Base-by-base conservation (phyloP, 1,140 invertebrate genomes). In the Brachionus calyciflorus region DNA sequence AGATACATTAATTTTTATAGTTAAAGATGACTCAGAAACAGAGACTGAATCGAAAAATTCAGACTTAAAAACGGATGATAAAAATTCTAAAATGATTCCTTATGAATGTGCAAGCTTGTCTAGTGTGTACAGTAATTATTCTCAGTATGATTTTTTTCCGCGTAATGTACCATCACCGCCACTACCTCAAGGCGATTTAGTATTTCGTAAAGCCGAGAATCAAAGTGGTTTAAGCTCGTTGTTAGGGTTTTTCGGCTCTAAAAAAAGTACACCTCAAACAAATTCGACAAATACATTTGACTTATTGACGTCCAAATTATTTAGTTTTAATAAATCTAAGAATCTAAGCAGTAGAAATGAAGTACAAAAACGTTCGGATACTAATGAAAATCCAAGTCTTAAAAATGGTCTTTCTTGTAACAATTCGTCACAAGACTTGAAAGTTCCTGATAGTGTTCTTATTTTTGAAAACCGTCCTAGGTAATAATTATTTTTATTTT, bases 401-500 rank as follows among this genome's bases (percentile, higher is more conserved):
- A 24, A 30, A 44, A 21, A 65, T 46, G 21, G 24, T 65, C 24
- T n/a, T 24, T 44, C 17, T 21, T 21, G 9, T 24, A 44, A 12
- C 10, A 41, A 44, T 41, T 65, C 60, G 7, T 24, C n/a, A 2
- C 60, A 65, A 65, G 60, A 65, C 21, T 26, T 65, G 12, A 73
- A 55, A 73, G 44, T 73, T 51, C 69, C 69, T 19, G 69, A 73
- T 51, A 40, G 30, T n/a, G 40, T 73, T 28, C 14, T 76, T 17
- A 76, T 76, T 3, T 76, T 76, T 7, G 73, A 76, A 57, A 60
- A 76, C 9, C 49, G 73, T 30, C 73, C 73, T 7, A 55, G 53
- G 53, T 55, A 53, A 53, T n/a, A 33, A 44, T 44, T 10, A n/a
- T 53, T 53, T 26, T 21, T 7, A 21, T 30, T 55, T 55, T n/a